Percentiles rank a stretch among this genome's conserved stretches.
Evolutionary conservation across 2,888 invertebrate species (phyloP).

Genomic region (Perithous albicinctus): DNA sequence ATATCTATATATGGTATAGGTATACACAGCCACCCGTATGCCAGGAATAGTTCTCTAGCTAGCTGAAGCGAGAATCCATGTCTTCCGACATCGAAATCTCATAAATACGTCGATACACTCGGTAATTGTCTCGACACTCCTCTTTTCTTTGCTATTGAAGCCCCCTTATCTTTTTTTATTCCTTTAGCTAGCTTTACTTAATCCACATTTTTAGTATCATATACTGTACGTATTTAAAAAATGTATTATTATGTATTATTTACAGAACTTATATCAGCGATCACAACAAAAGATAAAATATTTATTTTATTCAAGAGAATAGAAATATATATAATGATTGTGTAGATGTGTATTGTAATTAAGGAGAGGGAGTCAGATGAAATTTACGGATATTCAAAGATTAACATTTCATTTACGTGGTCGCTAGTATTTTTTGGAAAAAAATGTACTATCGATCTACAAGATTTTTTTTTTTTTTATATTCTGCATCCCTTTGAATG

Average conservation of each 20-base stretch:
- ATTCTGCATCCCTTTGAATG: too few species aligned
- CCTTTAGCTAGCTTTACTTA: background rate
- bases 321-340: too few species aligned
- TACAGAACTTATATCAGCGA: background rate
- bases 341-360: too few species aligned
- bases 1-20: background rate
- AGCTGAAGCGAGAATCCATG: constrained; percentile 28
- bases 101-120: constrained; percentile 55
- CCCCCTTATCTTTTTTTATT: background rate
- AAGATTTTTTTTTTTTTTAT: too few species aligned
- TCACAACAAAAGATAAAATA: too few species aligned
- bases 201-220: constrained; percentile 9
- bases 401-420: too few species aligned
- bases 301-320: too few species aligned
- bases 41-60: constrained; percentile 8
- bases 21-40: background rate
- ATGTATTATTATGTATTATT: background rate
- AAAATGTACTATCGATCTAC: too few species aligned
- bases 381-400: too few species aligned
- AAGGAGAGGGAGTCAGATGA: too few species aligned
- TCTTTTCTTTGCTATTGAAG: constrained; percentile 13
- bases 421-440: too few species aligned
- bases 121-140: constrained; percentile 49
- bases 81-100: constrained; percentile 48
- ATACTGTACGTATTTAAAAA: background rate